Evolutionary conservation across 2,113 vertebrate species (phyloP), one percentile per base, ranked within the genome.

Genomic region (human): DNA sequence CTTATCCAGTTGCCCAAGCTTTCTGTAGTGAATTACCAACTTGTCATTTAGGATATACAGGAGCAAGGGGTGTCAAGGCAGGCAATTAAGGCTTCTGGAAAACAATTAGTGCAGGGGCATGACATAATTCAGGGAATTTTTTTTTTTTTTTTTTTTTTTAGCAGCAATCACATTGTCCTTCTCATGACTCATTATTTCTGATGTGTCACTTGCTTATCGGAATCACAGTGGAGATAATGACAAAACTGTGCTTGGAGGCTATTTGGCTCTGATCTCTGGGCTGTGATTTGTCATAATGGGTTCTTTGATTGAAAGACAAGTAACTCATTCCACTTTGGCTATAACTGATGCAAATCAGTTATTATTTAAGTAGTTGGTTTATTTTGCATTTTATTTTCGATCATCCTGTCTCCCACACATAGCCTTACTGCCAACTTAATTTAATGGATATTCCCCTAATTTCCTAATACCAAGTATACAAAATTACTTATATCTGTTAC

Each of bases 221-320:
- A 97, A 70, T 97, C 90, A 83, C 27, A 75, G 68, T n/a, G 52
- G 79, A 70, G 59, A 93, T 73, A 64, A 91, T 90, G 80, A 93
- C 50, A 90, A 20, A 76, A 78, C 30, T 92, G 27, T 94, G 78
- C 93, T 79, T 61, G 13, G 23, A 52, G 92, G 48, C 48, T 94
- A 1, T 88, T 93, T 94, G 92, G 43, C 68, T 80, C 22, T 89
- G 50, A 75, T 94, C 50, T 90, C 55, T n/a, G 59, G 70, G 10
- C 82, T 91, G 52, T 89, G 97, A 85, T 87, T 82, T 90, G 76
- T 95, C 92, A 94, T 89, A 97, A 97, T 80, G 92, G 59, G 61
- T 55, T 96, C 93, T 96, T 96, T 96, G 94, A 90, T 43, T 50
- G 94, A 96, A 94, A 81, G 92, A 86, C 61, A 80, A 93, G 82